Evolutionary conservation across 2,113 vertebrate species (phyloP), one percentile per base, ranked within the genome.

Genomic region (Dunckerocampus dactyliophorus): DNA sequence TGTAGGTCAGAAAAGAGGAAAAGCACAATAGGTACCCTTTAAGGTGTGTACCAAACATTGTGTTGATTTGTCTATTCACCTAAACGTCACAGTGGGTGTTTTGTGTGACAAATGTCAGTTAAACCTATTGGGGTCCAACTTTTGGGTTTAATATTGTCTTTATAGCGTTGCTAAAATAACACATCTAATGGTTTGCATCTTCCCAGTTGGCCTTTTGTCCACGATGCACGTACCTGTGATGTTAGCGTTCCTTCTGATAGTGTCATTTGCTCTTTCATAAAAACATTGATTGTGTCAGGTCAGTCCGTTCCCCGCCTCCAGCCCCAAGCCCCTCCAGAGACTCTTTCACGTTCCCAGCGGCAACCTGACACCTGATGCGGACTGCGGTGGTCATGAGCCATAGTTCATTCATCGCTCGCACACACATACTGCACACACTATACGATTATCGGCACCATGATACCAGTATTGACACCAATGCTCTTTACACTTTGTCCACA

Each of bases 311-410:
- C 77, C 77, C 24, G 72, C 75, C 77, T 80, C 80, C 81, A 52
- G 71, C 68, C 55, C 64, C 70, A 65, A 56, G 47, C 63, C 59
- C 82, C 57, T 69, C 58, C 61, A 10, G 73, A 82, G 77, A 77
- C 60, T 62, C 86, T 90, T 90, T 90, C 88, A 89, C 88, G 84
- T 79, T 84, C 82, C 74, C 88, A 84, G 83, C 85, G 83, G 89
- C 62, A 80, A 77, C 69, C 87, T 86, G 82, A 89, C 85, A 87
- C 71, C 70, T 75, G 72, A 75, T 56, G 69, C 74, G 84, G 77
- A 82, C 86, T 79, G 72, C 81, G 75, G 71, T 79, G 76, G 83
- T 76, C 75, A 63, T 69, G 67, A 70, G 82, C 75, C 60, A 75
- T 81, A 81, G 87, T 86, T 80, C 75, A 87, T 85, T 87, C 76